Base-by-base conservation (phyloP, 1,140 invertebrate genomes). In the Elymnias hypermnestra region DNA sequence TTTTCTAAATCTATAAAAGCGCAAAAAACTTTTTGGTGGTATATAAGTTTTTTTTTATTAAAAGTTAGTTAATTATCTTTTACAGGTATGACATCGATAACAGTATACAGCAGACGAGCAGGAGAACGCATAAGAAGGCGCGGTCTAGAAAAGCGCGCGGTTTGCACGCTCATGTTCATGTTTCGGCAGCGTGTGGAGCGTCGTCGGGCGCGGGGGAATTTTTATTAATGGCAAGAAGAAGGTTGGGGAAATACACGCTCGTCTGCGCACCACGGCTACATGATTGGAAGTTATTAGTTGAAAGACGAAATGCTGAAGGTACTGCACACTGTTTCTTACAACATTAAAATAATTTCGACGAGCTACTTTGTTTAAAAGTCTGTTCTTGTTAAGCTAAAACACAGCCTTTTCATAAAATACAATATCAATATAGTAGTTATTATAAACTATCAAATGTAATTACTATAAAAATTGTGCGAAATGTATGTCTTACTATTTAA, bases 191-290 rank as follows among this genome's bases (percentile, higher is more conserved):
- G 37, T 95, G 94, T 68, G 92, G 91, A 4, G 92, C 92, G 9
- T 79, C 87, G 18, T 88, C 90, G 15, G 93, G 93, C 4, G 81
- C 87, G 4, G 93, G 93, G 0, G 91, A 94, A 76, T 94, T 94
- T 84, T 87, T 95, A 19, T 91, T 95, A 72, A 93, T 94, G 88
- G 94, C 93, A 7, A 87, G 91, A 41, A 86, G 91, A 44, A 88
- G 91, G 51, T 87, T 95, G 5, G 93, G 92, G 1, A 88, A 92
- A 21, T 82, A 92, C n/a, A 85, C 89, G 1, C 72, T 95, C 9
- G 88, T 89, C 0, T 95, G 94, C 62, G 92, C 93, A 0, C 93
- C 94, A 0, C 86, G 92, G 45, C 67, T 91, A 2, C 88, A 91
- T 21, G 89, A 93, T 28, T 95, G 93, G 93, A 79, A 84, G 1